These are phyloP conservation scores for Phorcus lineatus DNA, from an alignment of 2,888 invertebrate species.

Conservation along the genomic window DNA sequence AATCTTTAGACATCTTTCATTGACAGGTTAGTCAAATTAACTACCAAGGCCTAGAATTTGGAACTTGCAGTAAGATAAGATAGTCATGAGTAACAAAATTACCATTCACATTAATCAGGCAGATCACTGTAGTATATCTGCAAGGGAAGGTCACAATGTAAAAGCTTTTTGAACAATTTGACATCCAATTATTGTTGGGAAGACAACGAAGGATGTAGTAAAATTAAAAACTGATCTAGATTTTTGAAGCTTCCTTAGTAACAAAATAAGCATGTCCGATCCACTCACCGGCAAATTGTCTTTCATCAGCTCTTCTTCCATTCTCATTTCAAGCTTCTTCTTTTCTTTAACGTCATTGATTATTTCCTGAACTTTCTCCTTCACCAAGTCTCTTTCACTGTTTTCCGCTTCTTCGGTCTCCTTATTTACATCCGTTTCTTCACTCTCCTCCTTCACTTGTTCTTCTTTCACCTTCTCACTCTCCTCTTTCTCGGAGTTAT, in stretches of 20 bases:
- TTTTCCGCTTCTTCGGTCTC: neutral
- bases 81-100: no score
- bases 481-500: constrained; percentile 33
- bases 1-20: no score
- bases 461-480: constrained; percentile 30
- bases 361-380: constrained; percentile 5
- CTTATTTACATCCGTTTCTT: constrained; percentile 17
- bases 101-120: no score
- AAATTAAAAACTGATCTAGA: no score
- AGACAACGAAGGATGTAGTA: no score
- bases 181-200: no score
- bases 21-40: no score
- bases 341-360: constrained; percentile 11
- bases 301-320: constrained; percentile 19
- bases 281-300: neutral
- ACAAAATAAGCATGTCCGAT: no score
- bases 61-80: no score
- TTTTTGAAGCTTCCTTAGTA: no score
- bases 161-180: neutral
- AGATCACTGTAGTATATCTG: no score
- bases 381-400: neutral
- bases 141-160: neutral
- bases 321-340: neutral
- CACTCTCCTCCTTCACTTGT: constrained; percentile 32
- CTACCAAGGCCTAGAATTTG: no score